phyloP scores from a whole-genome alignment of 2,797 vertebrate species.

The Myiothlypis coronata region DNA sequence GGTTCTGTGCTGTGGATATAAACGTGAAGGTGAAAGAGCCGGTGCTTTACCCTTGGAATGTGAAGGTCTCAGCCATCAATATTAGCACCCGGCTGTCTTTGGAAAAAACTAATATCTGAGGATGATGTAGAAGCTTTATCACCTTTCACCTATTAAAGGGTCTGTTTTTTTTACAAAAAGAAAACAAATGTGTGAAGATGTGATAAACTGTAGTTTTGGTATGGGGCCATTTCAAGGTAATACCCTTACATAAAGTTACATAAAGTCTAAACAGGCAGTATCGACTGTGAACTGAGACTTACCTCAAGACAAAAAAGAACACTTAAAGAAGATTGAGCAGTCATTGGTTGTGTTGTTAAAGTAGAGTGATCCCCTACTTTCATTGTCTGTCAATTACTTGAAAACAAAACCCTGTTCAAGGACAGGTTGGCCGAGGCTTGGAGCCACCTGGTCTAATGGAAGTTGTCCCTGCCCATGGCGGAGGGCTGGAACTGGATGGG shows the following conservation, averaged over 20 bases:
- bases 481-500: neutral
- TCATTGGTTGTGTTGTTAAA: neutral
- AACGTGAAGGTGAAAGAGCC: neutral
- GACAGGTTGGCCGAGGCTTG: neutral
- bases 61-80: neutral
- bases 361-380: neutral
- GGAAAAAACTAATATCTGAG: neutral
- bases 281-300: fast-evolving
- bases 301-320: neutral
- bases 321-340: neutral
- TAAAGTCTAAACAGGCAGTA: fast-evolving
- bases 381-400: neutral
- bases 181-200: neutral
- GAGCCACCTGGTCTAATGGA: neutral
- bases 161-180: neutral
- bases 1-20: neutral
- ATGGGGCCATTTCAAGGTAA: neutral
- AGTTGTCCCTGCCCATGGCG: fast-evolving
- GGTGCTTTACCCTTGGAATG: neutral
- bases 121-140: neutral
- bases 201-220: neutral
- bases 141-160: neutral
- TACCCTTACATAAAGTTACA: fast-evolving
- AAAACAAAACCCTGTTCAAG: neutral
- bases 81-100: neutral